Evolutionary conservation across 1,140 invertebrate genomes (phyloP), one percentile per base, ranked within the genome.

Genomic region (Drosophila subpulchrella): DNA sequence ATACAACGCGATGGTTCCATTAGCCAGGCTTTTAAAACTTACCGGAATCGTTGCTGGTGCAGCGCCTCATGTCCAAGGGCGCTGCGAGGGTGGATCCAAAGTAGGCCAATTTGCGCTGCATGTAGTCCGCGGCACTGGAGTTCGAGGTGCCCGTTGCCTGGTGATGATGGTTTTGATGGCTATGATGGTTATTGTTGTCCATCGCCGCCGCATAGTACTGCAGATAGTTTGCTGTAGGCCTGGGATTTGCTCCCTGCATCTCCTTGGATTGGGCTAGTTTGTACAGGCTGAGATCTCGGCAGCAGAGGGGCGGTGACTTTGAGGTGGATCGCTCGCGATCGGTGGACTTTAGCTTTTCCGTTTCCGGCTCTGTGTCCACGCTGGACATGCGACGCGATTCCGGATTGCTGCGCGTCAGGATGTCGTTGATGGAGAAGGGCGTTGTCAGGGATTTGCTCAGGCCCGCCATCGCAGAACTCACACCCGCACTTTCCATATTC

Each of bases 401-500:
- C 38, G 73, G 57, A 47, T 90, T 93, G 42, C 90, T 93, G 66
- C 93, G 94, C 39, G 94, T 96, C 57, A 96, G 92, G 84, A 96
- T 96, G 74, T 96, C 96, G 72, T 96, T 95, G 68, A 96, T 96
- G 55, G 95, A 96, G 90, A 96, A 96, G 13, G 96, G 95, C 8
- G 95, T 96, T 4, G 93, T 90, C 3, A 92, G 88, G 1, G 79
- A 66, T 60, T 90, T 90, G 53, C 89, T 91, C 4, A 91, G 61
- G 27, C 83, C 78, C 51, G 89, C 77, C 67, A 91, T 70, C 6
- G 89, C 67, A 27, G 81, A 70, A 41, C 81, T 67, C 48, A 76
- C 79, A 74, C 84, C 71, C 6, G 74, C 83, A 78, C 79, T 86
- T 78, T 91, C 90, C 85, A 91, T 90, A 61, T 91, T 91, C 44